Percentiles rank a stretch among this genome's conserved stretches.
These are phyloP conservation scores for Urophycis tenuis DNA, from an alignment of 2,797 vertebrate genomes.

Conservation along the genomic window DNA sequence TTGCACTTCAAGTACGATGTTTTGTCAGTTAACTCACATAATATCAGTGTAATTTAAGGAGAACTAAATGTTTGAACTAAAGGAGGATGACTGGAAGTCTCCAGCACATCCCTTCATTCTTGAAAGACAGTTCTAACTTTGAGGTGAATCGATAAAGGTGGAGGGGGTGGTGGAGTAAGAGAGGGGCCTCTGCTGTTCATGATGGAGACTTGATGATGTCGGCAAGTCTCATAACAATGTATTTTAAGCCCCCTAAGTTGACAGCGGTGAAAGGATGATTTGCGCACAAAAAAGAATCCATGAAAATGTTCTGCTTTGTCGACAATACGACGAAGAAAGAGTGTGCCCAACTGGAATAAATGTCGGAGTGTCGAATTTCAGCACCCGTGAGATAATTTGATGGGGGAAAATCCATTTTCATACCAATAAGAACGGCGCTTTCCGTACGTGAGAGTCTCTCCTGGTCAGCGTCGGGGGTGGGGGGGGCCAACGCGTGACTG, in stretches of 20 bases:
- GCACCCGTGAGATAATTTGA: neutral
- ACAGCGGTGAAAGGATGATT: neutral
- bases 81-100: neutral
- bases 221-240: constrained; percentile 1
- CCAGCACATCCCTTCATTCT: neutral
- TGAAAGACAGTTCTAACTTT: neutral
- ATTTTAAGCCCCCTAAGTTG: neutral
- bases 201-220: neutral
- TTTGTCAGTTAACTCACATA: neutral
- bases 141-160: neutral
- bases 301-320: constrained; percentile 4
- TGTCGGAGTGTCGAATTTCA: neutral
- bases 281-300: neutral
- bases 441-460: neutral
- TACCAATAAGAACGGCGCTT: neutral
- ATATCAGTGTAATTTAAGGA: neutral
- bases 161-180: too few species aligned
- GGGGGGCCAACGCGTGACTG: neutral
- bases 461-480: neutral
- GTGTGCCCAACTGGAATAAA: neutral
- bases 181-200: neutral
- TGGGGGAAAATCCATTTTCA: neutral
- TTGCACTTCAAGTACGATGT: neutral
- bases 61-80: neutral
- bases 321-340: neutral